Base-by-base conservation (phyloP, 2,888 invertebrate species). In the Marronus borbonicus region DNA sequence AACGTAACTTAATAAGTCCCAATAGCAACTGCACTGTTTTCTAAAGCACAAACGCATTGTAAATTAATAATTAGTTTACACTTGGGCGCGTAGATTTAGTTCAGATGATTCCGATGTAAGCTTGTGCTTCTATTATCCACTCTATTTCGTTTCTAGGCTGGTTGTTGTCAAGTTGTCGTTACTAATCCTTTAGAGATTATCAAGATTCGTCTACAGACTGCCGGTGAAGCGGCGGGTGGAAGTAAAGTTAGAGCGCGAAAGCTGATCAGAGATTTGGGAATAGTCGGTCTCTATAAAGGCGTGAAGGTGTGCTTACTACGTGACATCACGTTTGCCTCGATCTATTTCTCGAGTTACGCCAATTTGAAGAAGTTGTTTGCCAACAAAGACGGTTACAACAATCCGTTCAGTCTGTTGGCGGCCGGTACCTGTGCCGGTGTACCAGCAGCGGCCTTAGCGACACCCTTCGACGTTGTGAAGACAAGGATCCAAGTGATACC, bases 151-250 rank as follows among this genome's bases (percentile, higher is more conserved):
- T 87, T 89, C 36, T 88, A 96, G 96, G 97, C 97, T 78, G 97
- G 97, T 76, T 96, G 91, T 58, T 96, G 95, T 3, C 98, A 98
- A 91, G 99, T 99, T 7, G 93, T 99, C 81, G 99, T 99, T 89
- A 99, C 99, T 31, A 99, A 99, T 90, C 99, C 99, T 0, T 89
- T 99, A 84, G 99, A 99, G 90, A 99, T 99, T 82, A 98, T 99
- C 0, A 99, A 99, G 90, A 99, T 99, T 86, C 94, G 99, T 5
- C 90, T 99, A 17, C 99, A 99, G 92, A 98, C 99, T 69, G 98
- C 98, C 1, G 99, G 98, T 1, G 98, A 99, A 90, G 96, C 98
- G 81, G 97, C 96, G 0, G 92, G 94, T 49, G 94, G 93, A 0
- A 88, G 91, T 14, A 96, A 97, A 90, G 96, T 98, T 55, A 92